Conservation (phyloP, 2,888 invertebrate genomes). For the Petrolisthes cinctipes region DNA sequence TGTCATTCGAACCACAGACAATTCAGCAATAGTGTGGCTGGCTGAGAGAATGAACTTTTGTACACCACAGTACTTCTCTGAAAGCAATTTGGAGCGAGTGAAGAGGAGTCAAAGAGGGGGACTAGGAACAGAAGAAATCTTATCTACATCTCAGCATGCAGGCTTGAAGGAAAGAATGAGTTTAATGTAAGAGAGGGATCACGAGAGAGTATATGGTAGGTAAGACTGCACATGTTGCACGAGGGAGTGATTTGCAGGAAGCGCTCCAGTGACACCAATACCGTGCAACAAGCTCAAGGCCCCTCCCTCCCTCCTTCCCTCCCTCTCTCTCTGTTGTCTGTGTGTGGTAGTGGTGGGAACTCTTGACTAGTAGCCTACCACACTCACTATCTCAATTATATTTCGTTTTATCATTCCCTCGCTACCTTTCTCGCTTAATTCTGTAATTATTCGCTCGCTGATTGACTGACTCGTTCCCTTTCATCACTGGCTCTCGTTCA, state of each 20-base stretch:
- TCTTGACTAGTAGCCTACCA: too few species aligned
- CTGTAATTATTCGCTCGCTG: background rate
- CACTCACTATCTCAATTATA: too few species aligned
- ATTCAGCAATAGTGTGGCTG: too few species aligned
- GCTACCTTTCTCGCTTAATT: background rate
- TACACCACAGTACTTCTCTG: too few species aligned
- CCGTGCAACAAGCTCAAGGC: background rate
- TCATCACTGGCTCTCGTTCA: background rate
- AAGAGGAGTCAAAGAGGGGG: too few species aligned
- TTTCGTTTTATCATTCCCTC: background rate
- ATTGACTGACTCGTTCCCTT: too few species aligned
- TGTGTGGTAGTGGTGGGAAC: background rate
- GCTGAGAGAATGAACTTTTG: too few species aligned
- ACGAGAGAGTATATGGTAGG: background rate
- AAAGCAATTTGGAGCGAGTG: too few species aligned
- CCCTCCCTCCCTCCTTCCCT: background rate
- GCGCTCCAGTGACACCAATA: constrained; percentile 37
- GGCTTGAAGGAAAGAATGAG: too few species aligned
- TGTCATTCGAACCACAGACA: too few species aligned
- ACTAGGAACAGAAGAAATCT: too few species aligned
- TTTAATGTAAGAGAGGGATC: background rate
- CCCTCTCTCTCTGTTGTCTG: background rate
- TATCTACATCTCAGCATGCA: too few species aligned
- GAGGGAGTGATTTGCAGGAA: constrained; percentile 26
- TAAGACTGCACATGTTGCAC: background rate